Base-by-base conservation (phyloP, 2,888 invertebrate genomes). In the Andrena flavipes region DNA sequence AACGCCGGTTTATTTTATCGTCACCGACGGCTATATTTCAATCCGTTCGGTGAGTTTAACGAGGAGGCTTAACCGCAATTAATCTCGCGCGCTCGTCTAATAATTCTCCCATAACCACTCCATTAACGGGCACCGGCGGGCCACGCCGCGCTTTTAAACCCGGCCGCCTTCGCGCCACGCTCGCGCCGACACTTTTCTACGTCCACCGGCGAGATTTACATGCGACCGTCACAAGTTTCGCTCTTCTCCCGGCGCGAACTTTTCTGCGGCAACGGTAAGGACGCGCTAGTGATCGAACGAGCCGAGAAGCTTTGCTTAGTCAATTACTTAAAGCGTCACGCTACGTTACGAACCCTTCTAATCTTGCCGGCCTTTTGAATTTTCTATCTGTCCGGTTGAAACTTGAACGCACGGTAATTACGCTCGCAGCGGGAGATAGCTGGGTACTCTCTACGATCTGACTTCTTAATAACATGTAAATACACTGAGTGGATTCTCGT, bases 51-150 rank as follows among this genome's bases (percentile, higher is more conserved):
- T 56, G 69, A 78, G 80, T 88, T 84, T 88, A 88, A 88, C 87
- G 87, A 88, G 88, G 80, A 85, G 84, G 85, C 80, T 82, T 84
- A 86, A 84, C 88, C 82, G 84, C 85, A 87, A 88, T 88, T 88
- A 88, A 88, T 88, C 88, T 88, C 88, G 62, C 68, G 72, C 82
- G 82, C 84, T 85, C 76, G 88, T 87, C 85, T 88, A 88, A 88
- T 88, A 88, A 88, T 87, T 88, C 87, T 88, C 87, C 80, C 82
- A 84, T 87, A 87, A 87, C 82, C 86, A 86, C 87, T 87, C 88
- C 87, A 87, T 87, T 87, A 87, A 87, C 72, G 51, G 79, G 76
- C 73, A 82, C 77, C 82, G 78, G 71, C 80, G 74, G 68, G 33
- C 80, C 82, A 76, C 74, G 23, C 62, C 63, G 76, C 49, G 79